A percentile compares a stretch with the other conserved stretches of the same genome.
These are phyloP conservation scores for Onychostruthus taczanowskii DNA, from an alignment of 2,113 vertebrate species.

Conservation along the genomic window DNA sequence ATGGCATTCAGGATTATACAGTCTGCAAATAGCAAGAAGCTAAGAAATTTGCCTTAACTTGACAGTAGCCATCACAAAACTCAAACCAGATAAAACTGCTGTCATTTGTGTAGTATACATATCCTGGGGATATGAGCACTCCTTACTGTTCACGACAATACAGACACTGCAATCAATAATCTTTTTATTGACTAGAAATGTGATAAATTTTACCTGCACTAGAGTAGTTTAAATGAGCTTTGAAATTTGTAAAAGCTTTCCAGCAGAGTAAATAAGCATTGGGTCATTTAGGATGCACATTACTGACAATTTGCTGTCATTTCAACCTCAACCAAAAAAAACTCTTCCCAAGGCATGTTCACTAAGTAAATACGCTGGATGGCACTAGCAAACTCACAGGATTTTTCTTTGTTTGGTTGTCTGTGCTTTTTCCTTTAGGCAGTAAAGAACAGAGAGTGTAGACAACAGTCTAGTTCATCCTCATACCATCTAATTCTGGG, in stretches of 20 bases:
- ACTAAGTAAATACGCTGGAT: not conserved
- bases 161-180: not conserved
- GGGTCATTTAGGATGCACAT: not conserved
- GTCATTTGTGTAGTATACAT: not conserved
- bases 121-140: not conserved
- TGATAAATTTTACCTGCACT: not conserved
- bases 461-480: not conserved
- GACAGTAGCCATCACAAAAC: not conserved
- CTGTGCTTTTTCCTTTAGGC: not conserved
- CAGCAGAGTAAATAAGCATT: not conserved
- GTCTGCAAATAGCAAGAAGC: not conserved
- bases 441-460: not conserved
- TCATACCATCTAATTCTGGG: not conserved
- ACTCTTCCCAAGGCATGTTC: rapidly evolving
- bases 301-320: not conserved
- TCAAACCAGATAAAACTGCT: not conserved
- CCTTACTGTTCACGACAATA: not conserved
- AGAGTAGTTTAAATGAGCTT: not conserved
- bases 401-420: not conserved
- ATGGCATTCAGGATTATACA: not conserved
- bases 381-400: not conserved
- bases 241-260: not conserved
- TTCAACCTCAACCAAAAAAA: not conserved
- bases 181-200: not conserved
- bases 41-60: not conserved